These are phyloP conservation scores for Megalopta genalis DNA, from an alignment of 1,140 invertebrate species.

Conservation along the genomic window DNA sequence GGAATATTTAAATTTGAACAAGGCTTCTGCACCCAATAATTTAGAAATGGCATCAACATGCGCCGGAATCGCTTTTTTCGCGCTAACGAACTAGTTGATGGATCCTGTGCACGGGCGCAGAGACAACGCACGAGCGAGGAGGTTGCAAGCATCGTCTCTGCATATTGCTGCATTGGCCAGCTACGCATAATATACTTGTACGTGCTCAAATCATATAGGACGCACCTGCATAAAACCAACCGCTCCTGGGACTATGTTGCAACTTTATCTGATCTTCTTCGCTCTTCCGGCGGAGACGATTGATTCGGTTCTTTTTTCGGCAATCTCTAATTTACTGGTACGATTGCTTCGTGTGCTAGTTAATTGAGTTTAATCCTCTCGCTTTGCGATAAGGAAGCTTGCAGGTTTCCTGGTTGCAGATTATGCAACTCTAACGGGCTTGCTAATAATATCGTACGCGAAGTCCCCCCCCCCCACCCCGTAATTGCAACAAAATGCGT, in stretches of 20 bases:
- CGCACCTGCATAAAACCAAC: not conserved
- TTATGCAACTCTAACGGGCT: not conserved
- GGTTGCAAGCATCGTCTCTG: not conserved
- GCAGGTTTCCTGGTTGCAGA: slow-evolving; percentile 26
- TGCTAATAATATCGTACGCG: not conserved
- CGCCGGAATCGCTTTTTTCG: not conserved
- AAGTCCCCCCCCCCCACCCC: too few relatives aligned
- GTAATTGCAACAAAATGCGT: not conserved
- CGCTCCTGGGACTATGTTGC: not conserved
- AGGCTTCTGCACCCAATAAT: too few relatives aligned
- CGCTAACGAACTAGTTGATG: not conserved
- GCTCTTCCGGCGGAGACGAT: not conserved
- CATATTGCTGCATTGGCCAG: not conserved
- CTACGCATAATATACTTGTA: too few relatives aligned
- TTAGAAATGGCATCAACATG: too few relatives aligned
- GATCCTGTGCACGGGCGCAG: not conserved
- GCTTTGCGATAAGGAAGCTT: not conserved
- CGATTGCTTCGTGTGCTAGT: slow-evolving; percentile 38
- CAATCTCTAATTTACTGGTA: not conserved
- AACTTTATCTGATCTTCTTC: not conserved
- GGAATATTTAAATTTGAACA: too few relatives aligned
- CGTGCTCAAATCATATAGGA: not conserved
- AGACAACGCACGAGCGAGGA: not conserved
- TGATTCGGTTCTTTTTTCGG: not conserved
- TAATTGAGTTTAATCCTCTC: slow-evolving; percentile 32